Base-by-base conservation (phyloP, 2,113 vertebrate species). In the Zosterops borbonicus region DNA sequence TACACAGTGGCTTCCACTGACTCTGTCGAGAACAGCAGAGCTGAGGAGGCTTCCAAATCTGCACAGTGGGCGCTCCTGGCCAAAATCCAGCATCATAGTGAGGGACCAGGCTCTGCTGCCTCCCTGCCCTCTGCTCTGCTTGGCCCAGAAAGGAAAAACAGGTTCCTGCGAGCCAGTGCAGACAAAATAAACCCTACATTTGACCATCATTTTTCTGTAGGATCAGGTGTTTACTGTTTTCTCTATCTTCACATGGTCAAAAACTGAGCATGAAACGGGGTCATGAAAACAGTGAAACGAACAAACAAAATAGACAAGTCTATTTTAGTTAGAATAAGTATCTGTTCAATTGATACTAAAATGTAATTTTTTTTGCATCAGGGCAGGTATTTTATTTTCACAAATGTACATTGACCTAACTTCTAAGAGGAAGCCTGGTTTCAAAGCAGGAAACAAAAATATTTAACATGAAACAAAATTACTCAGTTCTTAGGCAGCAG, bases 71-170 rank as follows among this genome's bases (percentile, higher is more conserved):
- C 14, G 11, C 46, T 76, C 59, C 60, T 77, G 90, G 92, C 55
- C 73, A 17, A 39, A 52, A 8, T 28, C 81, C 90, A 75, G 60
- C 0, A 24, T 14, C 19, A 0, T 1, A 4, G 37, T 0, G 22
- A 18, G 50, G 59, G 29, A 60, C 31, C 4, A 3, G 87, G 53
- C 58, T 46, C 41, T 60, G 67, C 53, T 76, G 69, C 84, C 70
- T 60, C 46, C 52, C 83, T 59, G 14, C 49, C 39, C 89, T 86
- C 83, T 37, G 71, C 41, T 17, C 4, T 15, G 46, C 37, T 46
- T 74, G 31, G 76, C 16, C 25, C 46, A 22, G 81, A 67, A 83
- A 65, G 47, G 46, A 53, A 65, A 90, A 77, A 12, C 27, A 39
- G 11, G 23, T 14, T 75, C 15, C 81, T 17, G 33, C 3, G 31